Conservation (phyloP, 2,888 invertebrate species). For the Lordiphosa andalusiaca region DNA sequence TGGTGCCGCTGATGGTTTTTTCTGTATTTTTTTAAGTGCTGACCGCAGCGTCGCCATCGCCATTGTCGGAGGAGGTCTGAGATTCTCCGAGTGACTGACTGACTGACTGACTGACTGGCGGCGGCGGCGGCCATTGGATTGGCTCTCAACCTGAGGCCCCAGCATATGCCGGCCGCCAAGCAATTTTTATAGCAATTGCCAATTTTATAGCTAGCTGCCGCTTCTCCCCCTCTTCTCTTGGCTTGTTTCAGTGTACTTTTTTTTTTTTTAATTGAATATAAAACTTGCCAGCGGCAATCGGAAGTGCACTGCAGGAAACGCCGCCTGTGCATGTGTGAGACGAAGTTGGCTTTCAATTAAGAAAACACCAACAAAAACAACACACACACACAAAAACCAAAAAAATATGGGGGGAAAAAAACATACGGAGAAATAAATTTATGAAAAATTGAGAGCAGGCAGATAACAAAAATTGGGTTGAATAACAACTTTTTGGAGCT, state of each 20-base stretch:
- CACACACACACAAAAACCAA: conserved; percentile 2
- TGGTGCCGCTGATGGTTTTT: conserved; percentile 23
- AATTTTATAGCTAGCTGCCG: conserved; percentile 52
- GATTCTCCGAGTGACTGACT: conserved; percentile 62
- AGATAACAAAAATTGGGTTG: conserved; percentile 29
- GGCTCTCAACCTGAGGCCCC: conserved; percentile 33
- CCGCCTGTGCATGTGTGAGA: conserved; percentile 54
- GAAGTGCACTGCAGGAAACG: conserved; percentile 69
- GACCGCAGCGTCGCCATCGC: conserved; percentile 56
- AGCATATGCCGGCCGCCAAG: conserved; percentile 66
- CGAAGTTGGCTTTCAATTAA: conserved; percentile 70
- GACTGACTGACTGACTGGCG: conserved; percentile 35
- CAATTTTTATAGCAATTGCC: conserved; percentile 67
- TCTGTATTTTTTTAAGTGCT: conserved; percentile 44
- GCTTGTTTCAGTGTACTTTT: conserved; percentile 24
- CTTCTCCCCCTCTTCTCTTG: conserved; percentile 15
- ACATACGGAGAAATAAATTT: conserved; percentile 25
- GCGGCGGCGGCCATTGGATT: conserved; percentile 8
- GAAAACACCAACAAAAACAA: conserved; percentile 48
- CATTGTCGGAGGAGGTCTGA: conserved; percentile 47
- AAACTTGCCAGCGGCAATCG: conserved; percentile 70
- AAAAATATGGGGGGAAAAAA: conserved; percentile 12
- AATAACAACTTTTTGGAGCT: not conserved
- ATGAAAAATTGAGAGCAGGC: conserved; percentile 44
- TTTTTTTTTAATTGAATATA: conserved; percentile 69